Conservation (phyloP, 2,113 vertebrate species). For the Prionailurus viverrinus region DNA sequence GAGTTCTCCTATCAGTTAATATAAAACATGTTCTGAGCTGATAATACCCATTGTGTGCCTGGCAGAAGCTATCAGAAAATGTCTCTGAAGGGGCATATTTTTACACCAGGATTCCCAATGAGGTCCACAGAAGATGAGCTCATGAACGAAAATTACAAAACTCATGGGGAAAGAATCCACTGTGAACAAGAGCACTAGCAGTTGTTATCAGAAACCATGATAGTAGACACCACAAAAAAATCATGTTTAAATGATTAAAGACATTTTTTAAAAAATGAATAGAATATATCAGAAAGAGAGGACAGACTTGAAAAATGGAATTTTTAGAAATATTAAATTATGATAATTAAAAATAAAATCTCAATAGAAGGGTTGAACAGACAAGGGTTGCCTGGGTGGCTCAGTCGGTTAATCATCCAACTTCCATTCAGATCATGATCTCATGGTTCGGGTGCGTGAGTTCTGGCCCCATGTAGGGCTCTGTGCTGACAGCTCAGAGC, state of each 20-base stretch:
- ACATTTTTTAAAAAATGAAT: neutral
- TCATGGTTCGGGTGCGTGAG: too few species aligned
- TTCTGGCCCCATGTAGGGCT: too few species aligned
- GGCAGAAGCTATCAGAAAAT: neutral
- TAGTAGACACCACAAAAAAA: neutral
- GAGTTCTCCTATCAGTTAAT: neutral
- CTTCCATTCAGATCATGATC: too few species aligned
- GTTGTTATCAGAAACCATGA: neutral
- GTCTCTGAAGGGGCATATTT: neutral
- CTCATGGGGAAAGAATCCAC: neutral
- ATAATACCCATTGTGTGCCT: neutral
- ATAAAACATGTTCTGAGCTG: neutral
- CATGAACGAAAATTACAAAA: neutral
- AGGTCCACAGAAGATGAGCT: neutral
- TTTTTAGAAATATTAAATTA: slow-evolving; percentile 18
- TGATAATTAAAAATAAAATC: neutral
- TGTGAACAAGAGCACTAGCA: neutral
- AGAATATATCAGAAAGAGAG: neutral
- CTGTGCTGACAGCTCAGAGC: too few species aligned
- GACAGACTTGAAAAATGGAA: neutral
- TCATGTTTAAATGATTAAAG: neutral
- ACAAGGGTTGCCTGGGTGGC: neutral
- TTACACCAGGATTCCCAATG: neutral
- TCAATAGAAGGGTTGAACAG: neutral
- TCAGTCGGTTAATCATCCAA: too few species aligned